These are phyloP conservation scores for Callopanchax toddi DNA, from an alignment of 2,113 vertebrate genomes.

Conservation along the genomic window DNA sequence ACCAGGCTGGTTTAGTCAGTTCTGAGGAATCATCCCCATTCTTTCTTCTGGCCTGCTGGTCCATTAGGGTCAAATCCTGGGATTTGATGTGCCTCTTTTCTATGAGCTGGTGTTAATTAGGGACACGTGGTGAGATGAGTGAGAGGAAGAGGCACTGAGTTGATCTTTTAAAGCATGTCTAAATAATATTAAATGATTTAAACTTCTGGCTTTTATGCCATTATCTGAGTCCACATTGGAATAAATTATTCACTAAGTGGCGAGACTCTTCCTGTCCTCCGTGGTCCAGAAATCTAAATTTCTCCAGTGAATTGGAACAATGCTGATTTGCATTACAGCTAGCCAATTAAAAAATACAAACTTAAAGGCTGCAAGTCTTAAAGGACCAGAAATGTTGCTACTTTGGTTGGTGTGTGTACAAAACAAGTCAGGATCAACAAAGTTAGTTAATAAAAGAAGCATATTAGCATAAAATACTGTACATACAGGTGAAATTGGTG, in stretches of 20 bases:
- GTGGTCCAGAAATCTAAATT: slow-evolving; percentile 25
- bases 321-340: slow-evolving; percentile 40
- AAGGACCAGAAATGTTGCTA: slow-evolving; percentile 2
- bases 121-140: slow-evolving; percentile 4
- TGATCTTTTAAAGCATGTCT: slow-evolving; percentile 45
- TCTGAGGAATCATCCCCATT: neutral
- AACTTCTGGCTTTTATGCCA: slow-evolving; percentile 44
- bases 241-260: slow-evolving; percentile 65
- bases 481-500: neutral
- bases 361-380: neutral
- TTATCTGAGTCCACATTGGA: slow-evolving; percentile 53
- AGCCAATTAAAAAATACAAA: no score
- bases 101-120: neutral
- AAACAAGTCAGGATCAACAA: neutral
- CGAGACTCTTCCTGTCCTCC: slow-evolving; percentile 35
- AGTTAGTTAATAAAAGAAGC: neutral
- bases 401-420: neutral
- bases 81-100: neutral
- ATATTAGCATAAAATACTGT: neutral
- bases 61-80: neutral
- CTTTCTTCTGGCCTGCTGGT: neutral
- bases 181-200: slow-evolving; percentile 68
- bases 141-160: slow-evolving; percentile 34
- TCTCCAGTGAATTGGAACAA: slow-evolving; percentile 15
- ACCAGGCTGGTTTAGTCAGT: no score